Evolutionary conservation across 2,797 vertebrate species (phyloP).

Genomic region (Euthynnus affinis): DNA sequence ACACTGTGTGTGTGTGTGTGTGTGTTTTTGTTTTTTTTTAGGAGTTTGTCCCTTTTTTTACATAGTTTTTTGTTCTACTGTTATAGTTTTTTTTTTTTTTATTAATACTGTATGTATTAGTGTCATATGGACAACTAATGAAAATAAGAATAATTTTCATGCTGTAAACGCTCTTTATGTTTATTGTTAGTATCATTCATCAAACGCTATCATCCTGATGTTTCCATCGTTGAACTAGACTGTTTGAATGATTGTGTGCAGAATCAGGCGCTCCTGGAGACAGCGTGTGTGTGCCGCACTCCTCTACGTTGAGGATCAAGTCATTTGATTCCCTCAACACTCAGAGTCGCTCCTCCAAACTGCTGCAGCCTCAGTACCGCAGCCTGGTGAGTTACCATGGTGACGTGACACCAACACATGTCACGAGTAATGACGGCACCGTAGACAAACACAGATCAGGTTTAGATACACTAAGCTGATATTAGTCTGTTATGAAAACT

Average conservation of each 20-base stretch:
- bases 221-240: neutral
- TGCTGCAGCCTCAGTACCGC: slow-evolving; percentile 94
- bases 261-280: slow-evolving; percentile 90
- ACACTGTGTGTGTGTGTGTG: slow-evolving; percentile 39
- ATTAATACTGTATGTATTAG: neutral
- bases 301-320: slow-evolving; percentile 92
- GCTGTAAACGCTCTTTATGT: neutral
- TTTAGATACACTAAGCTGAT: neutral
- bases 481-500: neutral
- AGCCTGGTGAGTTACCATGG: slow-evolving; percentile 87
- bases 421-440: neutral
- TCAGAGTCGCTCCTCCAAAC: slow-evolving; percentile 91
- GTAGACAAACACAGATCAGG: neutral
- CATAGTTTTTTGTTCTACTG: neutral
- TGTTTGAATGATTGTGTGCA: slow-evolving; percentile 56
- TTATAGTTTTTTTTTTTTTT: neutral
- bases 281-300: slow-evolving; percentile 87
- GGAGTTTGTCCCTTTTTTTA: too few relatives aligned
- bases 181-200: neutral
- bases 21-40: too few relatives aligned
- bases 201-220: neutral
- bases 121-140: neutral
- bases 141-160: neutral
- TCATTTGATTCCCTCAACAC: slow-evolving; percentile 95
- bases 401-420: slow-evolving; percentile 1